Conservation (phyloP, 2,113 vertebrate species). For the Chamaea fasciata region DNA sequence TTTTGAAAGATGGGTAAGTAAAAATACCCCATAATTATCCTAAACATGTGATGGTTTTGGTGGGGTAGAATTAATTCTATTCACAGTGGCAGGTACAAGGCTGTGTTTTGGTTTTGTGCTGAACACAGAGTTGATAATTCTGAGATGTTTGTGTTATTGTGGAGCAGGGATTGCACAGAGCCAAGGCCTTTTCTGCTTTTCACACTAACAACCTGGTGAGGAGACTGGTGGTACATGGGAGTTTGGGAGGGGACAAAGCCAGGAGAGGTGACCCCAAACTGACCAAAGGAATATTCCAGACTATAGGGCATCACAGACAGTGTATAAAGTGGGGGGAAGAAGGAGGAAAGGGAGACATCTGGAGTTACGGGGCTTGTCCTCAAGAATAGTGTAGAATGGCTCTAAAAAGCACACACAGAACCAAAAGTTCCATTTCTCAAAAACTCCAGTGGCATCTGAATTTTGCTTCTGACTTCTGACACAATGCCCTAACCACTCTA, state of each 20-base stretch:
- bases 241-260: not conserved
- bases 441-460: not conserved
- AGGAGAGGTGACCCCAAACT: not conserved
- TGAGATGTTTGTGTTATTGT: not conserved
- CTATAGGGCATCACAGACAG: fast-evolving
- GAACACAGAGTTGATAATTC: not conserved
- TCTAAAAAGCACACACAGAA: not conserved
- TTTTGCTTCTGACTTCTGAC: not conserved
- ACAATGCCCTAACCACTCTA: not conserved
- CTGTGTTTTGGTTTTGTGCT: not conserved
- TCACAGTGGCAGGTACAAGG: not conserved
- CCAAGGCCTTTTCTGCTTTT: not conserved
- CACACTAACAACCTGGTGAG: no score
- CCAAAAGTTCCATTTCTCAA: not conserved
- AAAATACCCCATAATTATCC: not conserved
- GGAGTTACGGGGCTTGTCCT: not conserved
- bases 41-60: not conserved
- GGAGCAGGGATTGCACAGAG: not conserved
- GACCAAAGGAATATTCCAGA: not conserved
- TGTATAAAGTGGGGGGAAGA: not conserved
- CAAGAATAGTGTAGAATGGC: not conserved
- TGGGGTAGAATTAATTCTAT: not conserved
- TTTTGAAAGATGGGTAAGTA: not conserved
- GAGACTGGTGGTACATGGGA: fast-evolving
- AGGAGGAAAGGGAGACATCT: not conserved